A percentile compares a stretch with the other conserved stretches of the same genome.
phyloP scores from a whole-genome alignment of 1,140 invertebrate species.

The Dendrolimus punctatus region DNA sequence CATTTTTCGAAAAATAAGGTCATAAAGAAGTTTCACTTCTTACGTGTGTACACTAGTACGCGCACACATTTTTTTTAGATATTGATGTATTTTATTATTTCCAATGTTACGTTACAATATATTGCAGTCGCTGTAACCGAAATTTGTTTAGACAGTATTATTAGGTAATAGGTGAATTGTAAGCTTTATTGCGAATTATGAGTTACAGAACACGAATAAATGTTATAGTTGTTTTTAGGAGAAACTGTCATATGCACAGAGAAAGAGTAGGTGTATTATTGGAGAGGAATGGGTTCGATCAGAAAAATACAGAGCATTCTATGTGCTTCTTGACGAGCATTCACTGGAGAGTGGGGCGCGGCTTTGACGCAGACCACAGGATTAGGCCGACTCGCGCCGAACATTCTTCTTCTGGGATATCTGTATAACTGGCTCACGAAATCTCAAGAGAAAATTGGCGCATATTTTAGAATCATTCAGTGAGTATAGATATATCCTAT shows the following conservation, averaged over 20 bases:
- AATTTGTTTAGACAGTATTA: no score
- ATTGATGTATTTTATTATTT: no score
- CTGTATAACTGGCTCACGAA: constrained; percentile 89
- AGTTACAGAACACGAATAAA: no score
- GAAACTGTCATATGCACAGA: constrained; percentile 8
- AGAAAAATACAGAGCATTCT: constrained; percentile 85
- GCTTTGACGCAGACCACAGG: constrained; percentile 84
- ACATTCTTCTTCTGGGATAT: constrained; percentile 94
- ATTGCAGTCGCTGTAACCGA: no score
- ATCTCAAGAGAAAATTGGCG: constrained; percentile 78
- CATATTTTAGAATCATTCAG: constrained; percentile 86
- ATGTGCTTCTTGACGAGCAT: constrained; percentile 85
- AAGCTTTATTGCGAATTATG: no score
- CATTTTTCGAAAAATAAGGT: no score
- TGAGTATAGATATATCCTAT: constrained; percentile 70
- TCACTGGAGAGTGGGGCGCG: constrained; percentile 82
- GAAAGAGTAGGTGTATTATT: constrained; percentile 3
- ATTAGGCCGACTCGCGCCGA: constrained; percentile 92
- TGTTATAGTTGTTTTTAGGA: constrained; percentile 8
- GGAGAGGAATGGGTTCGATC: constrained; percentile 70
- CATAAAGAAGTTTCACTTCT: no score
- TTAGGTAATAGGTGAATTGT: no score
- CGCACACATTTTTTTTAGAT: no score
- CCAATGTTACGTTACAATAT: no score
- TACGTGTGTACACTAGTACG: no score